Conservation (phyloP, 2,888 invertebrate species). For the Catotricha subobsoleta region DNA sequence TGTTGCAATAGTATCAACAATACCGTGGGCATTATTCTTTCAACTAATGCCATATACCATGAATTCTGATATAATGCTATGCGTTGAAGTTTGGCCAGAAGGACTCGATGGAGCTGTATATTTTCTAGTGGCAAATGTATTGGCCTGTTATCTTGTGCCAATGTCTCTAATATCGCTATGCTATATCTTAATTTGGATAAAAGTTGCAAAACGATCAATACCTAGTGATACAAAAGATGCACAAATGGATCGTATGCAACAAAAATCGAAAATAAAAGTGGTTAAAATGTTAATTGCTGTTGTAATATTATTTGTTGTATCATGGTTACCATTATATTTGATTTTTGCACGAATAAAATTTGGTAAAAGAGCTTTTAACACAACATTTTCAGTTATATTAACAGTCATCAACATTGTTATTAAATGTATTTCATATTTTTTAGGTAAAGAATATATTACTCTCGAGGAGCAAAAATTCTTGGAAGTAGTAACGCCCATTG, state of each 20-base stretch:
- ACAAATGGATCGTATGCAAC: constrained; percentile 81
- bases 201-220: constrained; percentile 72
- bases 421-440: too few species aligned
- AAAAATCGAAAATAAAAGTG: constrained; percentile 86
- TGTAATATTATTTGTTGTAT: constrained; percentile 79
- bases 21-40: constrained; percentile 84
- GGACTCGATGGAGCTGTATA: constrained; percentile 64
- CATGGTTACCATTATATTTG: constrained; percentile 82
- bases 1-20: constrained; percentile 64
- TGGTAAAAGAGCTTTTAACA: constrained; percentile 34
- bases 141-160: constrained; percentile 79
- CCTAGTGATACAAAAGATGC: constrained; percentile 83
- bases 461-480: constrained; percentile 44
- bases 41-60: constrained; percentile 56
- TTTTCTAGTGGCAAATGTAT: constrained; percentile 74
- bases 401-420: background rate
- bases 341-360: constrained; percentile 77
- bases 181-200: constrained; percentile 82
- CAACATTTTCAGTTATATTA: too few species aligned
- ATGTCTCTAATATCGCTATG: constrained; percentile 81
- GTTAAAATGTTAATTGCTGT: constrained; percentile 89
- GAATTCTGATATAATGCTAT: constrained; percentile 56
- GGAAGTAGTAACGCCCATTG: constrained; percentile 67
- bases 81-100: constrained; percentile 74
- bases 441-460: background rate